Evolutionary conservation across 2,888 invertebrate genomes (phyloP).

Genomic region (Pristionchus fissidentatus): DNA sequence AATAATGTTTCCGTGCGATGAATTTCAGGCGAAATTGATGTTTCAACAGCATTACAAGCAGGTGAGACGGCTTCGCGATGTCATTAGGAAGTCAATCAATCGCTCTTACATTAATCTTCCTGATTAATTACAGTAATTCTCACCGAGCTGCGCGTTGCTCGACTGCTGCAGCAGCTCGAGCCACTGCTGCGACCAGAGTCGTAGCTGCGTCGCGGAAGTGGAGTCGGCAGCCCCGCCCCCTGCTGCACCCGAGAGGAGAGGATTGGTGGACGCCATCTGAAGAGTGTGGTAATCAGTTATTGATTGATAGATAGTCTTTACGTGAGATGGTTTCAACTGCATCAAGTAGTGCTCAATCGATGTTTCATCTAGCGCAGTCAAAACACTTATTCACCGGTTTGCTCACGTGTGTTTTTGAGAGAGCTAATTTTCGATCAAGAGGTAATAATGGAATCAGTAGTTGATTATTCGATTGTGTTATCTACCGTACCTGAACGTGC

Average conservation of each 20-base stretch:
- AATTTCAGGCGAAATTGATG: too few relatives aligned
- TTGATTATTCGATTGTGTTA: not conserved
- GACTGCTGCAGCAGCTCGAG: slow-evolving; percentile 67
- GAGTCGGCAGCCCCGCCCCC: slow-evolving; percentile 50
- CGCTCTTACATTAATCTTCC: too few relatives aligned
- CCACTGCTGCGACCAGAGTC: slow-evolving; percentile 68
- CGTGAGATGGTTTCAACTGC: not conserved
- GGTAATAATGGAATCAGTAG: too few relatives aligned
- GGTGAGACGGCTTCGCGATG: too few relatives aligned
- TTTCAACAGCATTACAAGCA: not conserved
- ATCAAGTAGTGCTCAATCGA: too few relatives aligned
- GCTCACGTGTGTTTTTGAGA: too few relatives aligned
- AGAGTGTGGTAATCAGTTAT: not conserved
- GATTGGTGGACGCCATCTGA: slow-evolving; percentile 70
- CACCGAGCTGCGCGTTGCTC: slow-evolving; percentile 62
- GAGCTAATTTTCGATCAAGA: not conserved
- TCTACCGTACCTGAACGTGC: slow-evolving; percentile 66
- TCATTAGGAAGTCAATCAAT: too few relatives aligned
- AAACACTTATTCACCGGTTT: too few relatives aligned
- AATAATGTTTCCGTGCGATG: too few relatives aligned
- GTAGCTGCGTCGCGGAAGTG: slow-evolving; percentile 52
- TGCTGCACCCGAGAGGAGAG: slow-evolving; percentile 58
- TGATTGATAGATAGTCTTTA: not conserved
- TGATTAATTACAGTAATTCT: too few relatives aligned
- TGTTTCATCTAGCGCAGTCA: too few relatives aligned